phyloP scores from a whole-genome alignment of 2,113 vertebrate species.

The Calidris pugnax region DNA sequence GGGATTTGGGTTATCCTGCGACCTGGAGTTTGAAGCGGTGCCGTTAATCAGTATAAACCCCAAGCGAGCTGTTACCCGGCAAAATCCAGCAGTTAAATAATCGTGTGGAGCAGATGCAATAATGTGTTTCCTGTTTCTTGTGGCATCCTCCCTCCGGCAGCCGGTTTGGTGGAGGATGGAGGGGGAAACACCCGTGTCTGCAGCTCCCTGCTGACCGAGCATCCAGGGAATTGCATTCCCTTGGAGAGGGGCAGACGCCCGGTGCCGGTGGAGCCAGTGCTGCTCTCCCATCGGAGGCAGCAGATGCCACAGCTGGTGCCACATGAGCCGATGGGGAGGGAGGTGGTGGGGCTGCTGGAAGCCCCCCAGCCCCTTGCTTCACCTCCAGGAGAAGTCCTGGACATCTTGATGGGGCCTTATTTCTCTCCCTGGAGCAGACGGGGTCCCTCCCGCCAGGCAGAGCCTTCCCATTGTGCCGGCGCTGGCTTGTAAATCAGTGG shows the following conservation, averaged over 20 bases:
- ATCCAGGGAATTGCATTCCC: neutral
- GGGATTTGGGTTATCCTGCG: neutral
- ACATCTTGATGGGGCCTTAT: neutral
- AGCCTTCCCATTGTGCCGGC: neutral
- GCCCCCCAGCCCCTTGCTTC: neutral
- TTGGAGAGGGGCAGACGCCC: neutral
- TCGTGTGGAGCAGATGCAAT: neutral
- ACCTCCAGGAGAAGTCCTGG: neutral
- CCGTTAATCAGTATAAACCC: neutral
- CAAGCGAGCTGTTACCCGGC: neutral
- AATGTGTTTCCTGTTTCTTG: neutral
- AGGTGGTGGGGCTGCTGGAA: rapidly evolving
- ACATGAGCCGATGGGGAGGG: neutral
- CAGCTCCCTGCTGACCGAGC: neutral
- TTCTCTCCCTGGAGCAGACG: neutral
- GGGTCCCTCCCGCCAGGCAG: neutral
- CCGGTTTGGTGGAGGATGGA: neutral
- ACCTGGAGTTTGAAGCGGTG: rapidly evolving
- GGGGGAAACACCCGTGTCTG: neutral
- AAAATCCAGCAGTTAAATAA: neutral
- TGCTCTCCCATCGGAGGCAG: neutral
- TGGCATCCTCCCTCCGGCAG: neutral
- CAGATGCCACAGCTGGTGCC: neutral
- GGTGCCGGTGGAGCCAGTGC: rapidly evolving
- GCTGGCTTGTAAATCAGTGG: neutral